phyloP scores from a whole-genome alignment of 92 coral and sea anemone species.

The Actinernus sp. region DNA sequence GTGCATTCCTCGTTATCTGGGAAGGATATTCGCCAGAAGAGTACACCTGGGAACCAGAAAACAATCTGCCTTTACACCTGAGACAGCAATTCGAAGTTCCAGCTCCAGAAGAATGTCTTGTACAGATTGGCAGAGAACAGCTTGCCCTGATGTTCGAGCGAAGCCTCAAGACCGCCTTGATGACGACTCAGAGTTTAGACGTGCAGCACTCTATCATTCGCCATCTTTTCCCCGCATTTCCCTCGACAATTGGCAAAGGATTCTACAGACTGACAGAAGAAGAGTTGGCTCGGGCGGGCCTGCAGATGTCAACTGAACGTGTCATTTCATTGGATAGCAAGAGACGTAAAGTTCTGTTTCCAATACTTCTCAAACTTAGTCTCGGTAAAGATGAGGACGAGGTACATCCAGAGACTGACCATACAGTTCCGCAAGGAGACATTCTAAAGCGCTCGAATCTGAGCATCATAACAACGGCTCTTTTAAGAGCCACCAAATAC shows the following conservation, averaged over 20 bases:
- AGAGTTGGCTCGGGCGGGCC: neutral
- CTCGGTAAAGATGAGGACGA: conserved; percentile 6
- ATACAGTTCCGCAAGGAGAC: neutral
- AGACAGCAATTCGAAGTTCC: neutral
- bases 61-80: neutral
- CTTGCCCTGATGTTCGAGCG: no score
- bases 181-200: neutral
- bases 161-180: neutral
- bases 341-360: neutral
- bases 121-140: neutral
- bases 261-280: neutral
- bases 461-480: neutral
- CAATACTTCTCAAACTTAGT: neutral
- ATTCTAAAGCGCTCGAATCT: no score
- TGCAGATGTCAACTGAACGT: neutral
- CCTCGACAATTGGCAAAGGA: neutral
- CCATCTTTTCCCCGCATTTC: neutral
- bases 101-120: neutral
- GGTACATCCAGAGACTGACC: neutral
- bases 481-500: no score
- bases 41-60: conserved; percentile 10
- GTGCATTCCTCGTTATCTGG: neutral
- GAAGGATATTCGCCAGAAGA: neutral
- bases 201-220: neutral
- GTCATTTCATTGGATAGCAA: neutral